Evolutionary conservation across 2,797 vertebrate genomes (phyloP), one percentile per base, ranked within the genome.

Genomic region (Hydrophis major): DNA sequence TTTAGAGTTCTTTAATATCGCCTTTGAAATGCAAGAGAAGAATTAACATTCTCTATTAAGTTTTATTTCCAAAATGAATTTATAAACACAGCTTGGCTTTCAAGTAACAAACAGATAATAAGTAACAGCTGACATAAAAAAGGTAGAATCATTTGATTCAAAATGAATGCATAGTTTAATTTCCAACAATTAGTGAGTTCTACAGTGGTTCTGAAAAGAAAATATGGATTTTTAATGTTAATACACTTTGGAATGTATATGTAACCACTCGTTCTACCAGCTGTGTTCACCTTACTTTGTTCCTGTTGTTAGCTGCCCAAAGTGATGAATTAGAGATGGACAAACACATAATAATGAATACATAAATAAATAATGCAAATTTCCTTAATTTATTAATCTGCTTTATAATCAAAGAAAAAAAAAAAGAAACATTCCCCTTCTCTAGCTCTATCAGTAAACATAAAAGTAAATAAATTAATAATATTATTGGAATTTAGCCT

Each of bases 1-100:
- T 94, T 95, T 92, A 95, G 28, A 27, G 93, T 94, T 94, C 92
- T 93, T 95, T 95, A 32, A 47, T 63, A 90, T 92, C 95, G 91
- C 60, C 90, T 95, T 94, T 95, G 18, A 12, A 93, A 94, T 92
- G 93, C 13, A 95, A 93, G 90, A 94, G 94, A 27, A 87, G 92
- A 88, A 83, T 27, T 94, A 90, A 78, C 88, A 92, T 93, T 95
- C 91, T 88, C 32, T 61, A 50, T 94, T 63, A 28, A 93, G 95
- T 92, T 96, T 95, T 89, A 91, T 32, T 10, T 50, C 89, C 95
- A 93, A 93, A 89, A 91, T 83, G 89, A 94, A 95, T 94, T 93
- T 90, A 94, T 22, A 94, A 90, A 89, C 5, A 83, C 37, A 18
- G 11, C 86, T 74, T 69, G 28, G 89, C 92, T 89, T 86, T 90